Base-by-base conservation (phyloP, 2,113 vertebrate genomes). In the Numenius arquata region DNA sequence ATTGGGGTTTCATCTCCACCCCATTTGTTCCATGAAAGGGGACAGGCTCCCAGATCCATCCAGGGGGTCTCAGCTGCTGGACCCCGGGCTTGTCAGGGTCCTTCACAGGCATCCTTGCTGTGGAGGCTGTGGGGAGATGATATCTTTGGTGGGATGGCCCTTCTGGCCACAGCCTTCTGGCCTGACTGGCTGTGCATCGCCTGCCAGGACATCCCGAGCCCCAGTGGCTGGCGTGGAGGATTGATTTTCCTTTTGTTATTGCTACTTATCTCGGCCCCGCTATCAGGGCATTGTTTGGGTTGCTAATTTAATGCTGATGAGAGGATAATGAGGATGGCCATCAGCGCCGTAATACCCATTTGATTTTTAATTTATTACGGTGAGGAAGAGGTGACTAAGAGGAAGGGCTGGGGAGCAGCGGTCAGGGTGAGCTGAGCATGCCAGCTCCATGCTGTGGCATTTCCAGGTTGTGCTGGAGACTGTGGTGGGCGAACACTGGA, bases 351-450 rank as follows among this genome's bases (percentile, higher is more conserved):
- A 87, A 67, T 61, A 73, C 23, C 56, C 19, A 6, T 78, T 89
- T 94, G 77, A 81, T 79, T 84, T 90, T 88, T 40, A 52, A 52
- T 93, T 87, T 75, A 52, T 93, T 77, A 52, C 2, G 3, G 52
- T 85, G 75, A 94, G 96, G 95, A 96, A 94, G 93, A 95, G 41
- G 78, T 90, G 95, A 89, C 75, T 85, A 93, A 96, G 84, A 95
- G 96, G 96, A 96, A 96, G 72, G 85, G 88, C 89, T 94, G 88
- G 45, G 77, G 71, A 88, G 45, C 68, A 81, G 74, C 1, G 0
- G 27, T 63, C 61, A 73, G 92, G 56, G 89, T 82, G 59, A 85
- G 68, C 92, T 38, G 56, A 71, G 55, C 6, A 3, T 84, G 72
- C 47, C 0, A 26, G 73, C 59, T 81, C 29, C 7, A 3, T 5